Conservation (phyloP, 2,113 vertebrate genomes). For the Corvus moneduloides region DNA sequence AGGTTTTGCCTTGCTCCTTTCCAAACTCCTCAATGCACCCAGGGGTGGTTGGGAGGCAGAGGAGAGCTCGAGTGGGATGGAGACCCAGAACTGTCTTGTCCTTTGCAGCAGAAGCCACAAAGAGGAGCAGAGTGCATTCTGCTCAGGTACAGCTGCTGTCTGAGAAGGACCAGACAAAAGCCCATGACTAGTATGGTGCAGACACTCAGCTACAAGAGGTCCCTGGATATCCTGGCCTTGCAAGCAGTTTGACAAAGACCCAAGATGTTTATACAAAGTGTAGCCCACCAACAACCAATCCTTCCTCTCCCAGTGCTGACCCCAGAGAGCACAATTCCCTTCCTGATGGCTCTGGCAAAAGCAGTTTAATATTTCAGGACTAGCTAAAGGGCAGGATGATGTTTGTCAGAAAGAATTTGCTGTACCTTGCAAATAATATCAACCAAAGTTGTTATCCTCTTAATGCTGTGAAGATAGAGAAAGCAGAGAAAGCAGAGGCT, state of each 20-base stretch:
- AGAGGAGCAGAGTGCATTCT: background rate
- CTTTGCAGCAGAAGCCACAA: background rate
- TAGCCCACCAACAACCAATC: background rate
- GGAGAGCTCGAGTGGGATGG: background rate
- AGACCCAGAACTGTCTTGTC: background rate
- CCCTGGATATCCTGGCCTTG: background rate
- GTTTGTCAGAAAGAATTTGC: background rate
- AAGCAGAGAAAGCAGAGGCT: background rate
- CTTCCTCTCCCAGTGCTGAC: background rate
- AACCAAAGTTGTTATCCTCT: background rate
- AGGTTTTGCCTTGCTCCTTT: background rate
- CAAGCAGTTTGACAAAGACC: background rate
- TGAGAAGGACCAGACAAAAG: background rate
- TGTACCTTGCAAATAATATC: background rate
- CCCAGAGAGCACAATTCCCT: background rate
- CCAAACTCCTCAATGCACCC: background rate
- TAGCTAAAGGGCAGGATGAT: background rate
- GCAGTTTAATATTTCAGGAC: background rate
- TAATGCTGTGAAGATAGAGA: background rate
- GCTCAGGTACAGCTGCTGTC: background rate
- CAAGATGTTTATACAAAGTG: background rate
- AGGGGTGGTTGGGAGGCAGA: background rate
- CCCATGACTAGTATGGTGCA: background rate
- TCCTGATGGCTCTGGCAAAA: background rate
- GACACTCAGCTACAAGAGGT: background rate